Percentiles rank a stretch among this genome's conserved stretches.
phyloP scores from a whole-genome alignment of 92 coral and sea anemone genomes.

The Zoanthus solanderi region DNA sequence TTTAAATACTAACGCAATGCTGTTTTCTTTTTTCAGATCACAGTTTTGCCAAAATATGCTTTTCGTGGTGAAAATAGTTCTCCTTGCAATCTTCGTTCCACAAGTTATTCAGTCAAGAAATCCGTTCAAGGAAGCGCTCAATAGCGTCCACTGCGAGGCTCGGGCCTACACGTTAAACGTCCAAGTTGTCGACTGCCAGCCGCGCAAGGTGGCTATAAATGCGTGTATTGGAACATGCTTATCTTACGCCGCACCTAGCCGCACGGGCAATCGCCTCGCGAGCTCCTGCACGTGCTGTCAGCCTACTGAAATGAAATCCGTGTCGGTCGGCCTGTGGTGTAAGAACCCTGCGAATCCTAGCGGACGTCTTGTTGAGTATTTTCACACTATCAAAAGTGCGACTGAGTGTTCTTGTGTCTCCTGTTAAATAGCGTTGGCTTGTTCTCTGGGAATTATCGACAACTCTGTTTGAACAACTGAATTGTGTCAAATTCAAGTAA shows the following conservation, averaged over 20 bases:
- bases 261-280: slow-evolving; percentile 34
- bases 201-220: slow-evolving; percentile 53
- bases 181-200: slow-evolving; percentile 58
- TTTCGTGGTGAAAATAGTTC: neutral
- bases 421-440: slow-evolving; percentile 30
- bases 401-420: slow-evolving; percentile 66
- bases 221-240: slow-evolving; percentile 68
- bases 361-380: slow-evolving; percentile 34
- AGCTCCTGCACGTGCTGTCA: slow-evolving; percentile 60
- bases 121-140: slow-evolving; percentile 61
- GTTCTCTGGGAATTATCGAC: neutral
- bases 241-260: slow-evolving; percentile 60
- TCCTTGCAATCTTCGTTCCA: neutral
- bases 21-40: neutral
- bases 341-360: slow-evolving; percentile 48
- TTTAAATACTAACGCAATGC: no score
- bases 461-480: no score
- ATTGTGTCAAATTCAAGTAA: no score
- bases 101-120: slow-evolving; percentile 22
- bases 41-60: neutral
- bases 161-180: slow-evolving; percentile 53
- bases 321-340: slow-evolving; percentile 67
- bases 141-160: slow-evolving; percentile 60
- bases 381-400: slow-evolving; percentile 58
- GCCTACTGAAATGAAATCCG: slow-evolving; percentile 42